Percentiles rank a stretch among this genome's conserved stretches.
These are phyloP conservation scores for Neopipo cinnamomea DNA, from an alignment of 2,113 vertebrate species.

Conservation along the genomic window DNA sequence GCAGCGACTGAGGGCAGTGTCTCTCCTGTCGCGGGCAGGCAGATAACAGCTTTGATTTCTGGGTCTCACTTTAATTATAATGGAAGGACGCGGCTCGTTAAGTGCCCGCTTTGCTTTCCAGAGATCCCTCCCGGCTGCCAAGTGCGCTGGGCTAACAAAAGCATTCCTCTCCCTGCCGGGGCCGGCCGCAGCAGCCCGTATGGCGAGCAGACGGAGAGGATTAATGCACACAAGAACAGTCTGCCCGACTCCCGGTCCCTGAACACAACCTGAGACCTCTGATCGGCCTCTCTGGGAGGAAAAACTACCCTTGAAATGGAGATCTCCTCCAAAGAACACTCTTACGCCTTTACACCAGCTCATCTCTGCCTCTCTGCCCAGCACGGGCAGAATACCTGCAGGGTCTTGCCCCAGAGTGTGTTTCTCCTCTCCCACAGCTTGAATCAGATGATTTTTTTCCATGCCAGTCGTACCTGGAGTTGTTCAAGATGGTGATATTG, in stretches of 20 bases:
- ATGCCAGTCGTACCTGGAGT: not conserved
- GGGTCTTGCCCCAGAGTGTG: not conserved
- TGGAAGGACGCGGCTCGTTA: constrained; percentile 37
- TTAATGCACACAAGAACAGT: not conserved
- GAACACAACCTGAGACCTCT: not conserved
- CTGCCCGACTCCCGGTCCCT: not conserved
- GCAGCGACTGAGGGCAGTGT: not conserved
- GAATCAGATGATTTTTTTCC: not conserved
- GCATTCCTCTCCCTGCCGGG: constrained; percentile 14
- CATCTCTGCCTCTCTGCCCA: fast-evolving
- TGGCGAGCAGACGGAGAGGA: constrained; percentile 37
- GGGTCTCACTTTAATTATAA: constrained; percentile 50
- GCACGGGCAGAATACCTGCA: not conserved
- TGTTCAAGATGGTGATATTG: not conserved
- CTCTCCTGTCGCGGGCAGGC: not conserved
- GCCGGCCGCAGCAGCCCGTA: not conserved
- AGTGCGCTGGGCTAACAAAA: constrained; percentile 23
- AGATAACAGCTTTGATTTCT: constrained; percentile 42
- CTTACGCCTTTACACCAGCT: not conserved
- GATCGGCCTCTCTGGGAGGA: not conserved
- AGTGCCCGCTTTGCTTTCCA: constrained; percentile 47
- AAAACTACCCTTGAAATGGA: not conserved
- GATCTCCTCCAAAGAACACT: not conserved
- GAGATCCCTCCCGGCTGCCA: constrained; percentile 30
- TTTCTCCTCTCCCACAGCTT: not conserved